Conservation (phyloP, 2,888 invertebrate genomes). For the Caradrina kadenii region DNA sequence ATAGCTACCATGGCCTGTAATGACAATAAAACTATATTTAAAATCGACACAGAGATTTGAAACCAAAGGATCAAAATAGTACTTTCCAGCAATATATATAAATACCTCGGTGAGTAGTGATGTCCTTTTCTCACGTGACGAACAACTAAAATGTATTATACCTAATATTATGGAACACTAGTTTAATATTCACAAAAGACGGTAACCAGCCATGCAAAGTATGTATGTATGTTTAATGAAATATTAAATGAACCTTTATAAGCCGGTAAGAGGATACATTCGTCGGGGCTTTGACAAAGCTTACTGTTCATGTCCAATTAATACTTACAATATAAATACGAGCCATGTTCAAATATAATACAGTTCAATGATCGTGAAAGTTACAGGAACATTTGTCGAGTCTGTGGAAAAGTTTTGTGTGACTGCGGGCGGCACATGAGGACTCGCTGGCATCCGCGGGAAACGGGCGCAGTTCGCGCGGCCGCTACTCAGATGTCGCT, state of each 20-base stretch:
- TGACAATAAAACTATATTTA: neutral
- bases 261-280: constrained; percentile 37
- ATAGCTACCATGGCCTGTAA: neutral
- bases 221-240: constrained; percentile 17
- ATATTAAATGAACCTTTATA: constrained; percentile 45
- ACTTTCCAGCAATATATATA: too few relatives aligned
- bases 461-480: neutral
- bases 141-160: neutral
- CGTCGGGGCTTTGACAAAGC: constrained; percentile 17
- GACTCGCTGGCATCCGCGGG: constrained; percentile 27
- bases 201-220: neutral
- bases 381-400: neutral
- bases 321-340: constrained; percentile 15
- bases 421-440: neutral
- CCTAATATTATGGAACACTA: neutral
- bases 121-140: neutral
- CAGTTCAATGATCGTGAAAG: constrained; percentile 4
- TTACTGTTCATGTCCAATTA: constrained; percentile 29
- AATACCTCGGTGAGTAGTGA: too few relatives aligned
- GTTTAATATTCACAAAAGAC: constrained; percentile 24
- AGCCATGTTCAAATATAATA: constrained; percentile 1
- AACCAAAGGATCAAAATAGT: neutral
- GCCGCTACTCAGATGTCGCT: constrained; percentile 32
- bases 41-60: too few relatives aligned
- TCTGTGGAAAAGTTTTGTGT: neutral